These are phyloP conservation scores for Chaitophorus viminalis DNA, from an alignment of 2,888 invertebrate species.

Conservation along the genomic window DNA sequence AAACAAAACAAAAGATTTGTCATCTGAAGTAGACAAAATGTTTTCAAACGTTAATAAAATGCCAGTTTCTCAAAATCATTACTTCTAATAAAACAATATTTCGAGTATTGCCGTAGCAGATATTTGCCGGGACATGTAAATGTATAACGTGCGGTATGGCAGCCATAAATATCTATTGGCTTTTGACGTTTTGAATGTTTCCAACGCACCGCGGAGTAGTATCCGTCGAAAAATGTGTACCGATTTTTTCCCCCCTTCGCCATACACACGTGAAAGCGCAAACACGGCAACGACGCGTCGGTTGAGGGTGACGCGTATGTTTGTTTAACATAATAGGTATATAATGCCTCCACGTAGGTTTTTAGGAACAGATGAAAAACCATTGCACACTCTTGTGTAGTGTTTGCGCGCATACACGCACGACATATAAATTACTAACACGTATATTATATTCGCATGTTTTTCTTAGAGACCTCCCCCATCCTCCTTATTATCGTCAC, in stretches of 20 bases:
- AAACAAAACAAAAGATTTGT: no score
- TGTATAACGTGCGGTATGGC: background rate
- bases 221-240: background rate
- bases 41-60: no score
- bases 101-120: no score
- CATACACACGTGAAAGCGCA: background rate
- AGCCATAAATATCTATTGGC: background rate
- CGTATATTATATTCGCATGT: background rate
- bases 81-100: no score
- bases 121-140: no score
- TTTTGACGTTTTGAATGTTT: background rate
- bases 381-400: background rate
- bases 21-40: no score
- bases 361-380: background rate
- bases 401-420: background rate
- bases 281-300: background rate
- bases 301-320: background rate
- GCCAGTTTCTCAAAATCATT: no score
- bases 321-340: constrained; percentile 23
- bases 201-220: background rate
- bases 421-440: no score
- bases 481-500: fast-evolving
- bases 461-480: background rate
- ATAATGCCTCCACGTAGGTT: background rate
- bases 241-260: background rate